Evolutionary conservation across 2,888 invertebrate species (phyloP).

Genomic region (Mythimna ferrago): DNA sequence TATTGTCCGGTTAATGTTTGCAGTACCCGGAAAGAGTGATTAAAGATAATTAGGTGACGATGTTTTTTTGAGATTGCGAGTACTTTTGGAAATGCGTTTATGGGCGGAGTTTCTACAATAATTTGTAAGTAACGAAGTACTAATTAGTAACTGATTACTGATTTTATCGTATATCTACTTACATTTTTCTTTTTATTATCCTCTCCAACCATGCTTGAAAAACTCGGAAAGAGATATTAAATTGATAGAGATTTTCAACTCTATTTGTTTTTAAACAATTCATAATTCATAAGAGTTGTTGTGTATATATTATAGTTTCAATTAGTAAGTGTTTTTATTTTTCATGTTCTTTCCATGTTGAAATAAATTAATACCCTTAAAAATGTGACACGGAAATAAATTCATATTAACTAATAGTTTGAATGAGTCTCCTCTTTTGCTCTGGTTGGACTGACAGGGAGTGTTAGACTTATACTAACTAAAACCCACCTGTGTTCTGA

Average conservation of each 20-base stretch:
- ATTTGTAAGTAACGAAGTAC: neutral
- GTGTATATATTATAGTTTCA: no score
- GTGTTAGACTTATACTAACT: no score
- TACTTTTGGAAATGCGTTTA: slow-evolving; percentile 16
- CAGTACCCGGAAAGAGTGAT: slow-evolving; percentile 44
- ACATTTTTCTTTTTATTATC: neutral
- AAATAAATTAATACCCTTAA: no score
- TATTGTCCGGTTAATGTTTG: slow-evolving; percentile 55
- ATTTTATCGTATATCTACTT: neutral
- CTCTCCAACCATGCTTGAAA: neutral
- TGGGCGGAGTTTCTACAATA: neutral
- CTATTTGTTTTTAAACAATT: neutral
- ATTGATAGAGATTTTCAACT: neutral
- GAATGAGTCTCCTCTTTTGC: neutral
- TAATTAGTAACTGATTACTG: neutral
- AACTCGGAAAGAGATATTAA: neutral
- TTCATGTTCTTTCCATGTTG: no score
- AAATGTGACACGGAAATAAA: no score
- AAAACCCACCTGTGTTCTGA: no score
- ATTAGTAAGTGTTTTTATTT: no score
- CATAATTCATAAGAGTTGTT: no score
- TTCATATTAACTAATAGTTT: fast-evolving
- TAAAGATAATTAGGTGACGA: slow-evolving; percentile 58
- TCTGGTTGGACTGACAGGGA: no score
- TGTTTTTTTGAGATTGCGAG: slow-evolving; percentile 17